Conservation (phyloP, 2,888 invertebrate species). For the Acronicta leporina region DNA sequence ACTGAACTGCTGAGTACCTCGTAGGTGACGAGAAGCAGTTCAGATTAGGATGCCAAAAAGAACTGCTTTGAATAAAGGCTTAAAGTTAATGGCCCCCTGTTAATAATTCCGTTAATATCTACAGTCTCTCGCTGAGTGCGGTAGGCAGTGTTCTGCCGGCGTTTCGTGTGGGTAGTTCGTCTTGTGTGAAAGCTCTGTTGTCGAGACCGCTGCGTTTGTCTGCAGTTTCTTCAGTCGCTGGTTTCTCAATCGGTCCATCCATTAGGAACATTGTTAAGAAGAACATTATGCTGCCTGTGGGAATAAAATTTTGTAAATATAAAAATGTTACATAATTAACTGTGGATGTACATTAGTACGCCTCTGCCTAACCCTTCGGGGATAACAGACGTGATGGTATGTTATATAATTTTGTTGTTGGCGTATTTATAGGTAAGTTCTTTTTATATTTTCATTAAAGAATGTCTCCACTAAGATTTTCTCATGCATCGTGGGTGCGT, state of each 20-base stretch:
- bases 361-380: too few species aligned
- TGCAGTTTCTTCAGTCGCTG: slow-evolving; percentile 34
- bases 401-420: too few species aligned
- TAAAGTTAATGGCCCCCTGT: slow-evolving; percentile 11
- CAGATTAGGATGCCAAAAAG: neutral
- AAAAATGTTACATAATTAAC: too few species aligned
- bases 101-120: slow-evolving; percentile 28
- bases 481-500: too few species aligned
- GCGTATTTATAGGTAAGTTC: too few species aligned
- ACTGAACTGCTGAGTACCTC: too few species aligned
- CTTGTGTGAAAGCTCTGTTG: slow-evolving; percentile 87
- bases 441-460: too few species aligned
- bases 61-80: neutral
- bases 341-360: too few species aligned
- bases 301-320: slow-evolving; percentile 1
- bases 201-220: slow-evolving; percentile 81
- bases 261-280: slow-evolving; percentile 94
- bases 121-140: slow-evolving; percentile 66
- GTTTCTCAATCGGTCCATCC: slow-evolving; percentile 89
- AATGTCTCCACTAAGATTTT: too few species aligned
- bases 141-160: slow-evolving; percentile 54
- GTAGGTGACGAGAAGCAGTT: too few species aligned
- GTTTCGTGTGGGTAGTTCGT: slow-evolving; percentile 72
- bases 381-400: too few species aligned
- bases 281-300: slow-evolving; percentile 94